These are phyloP conservation scores for Scaptomyza caliginosa DNA, from an alignment of 2,888 invertebrate species.

Conservation along the genomic window DNA sequence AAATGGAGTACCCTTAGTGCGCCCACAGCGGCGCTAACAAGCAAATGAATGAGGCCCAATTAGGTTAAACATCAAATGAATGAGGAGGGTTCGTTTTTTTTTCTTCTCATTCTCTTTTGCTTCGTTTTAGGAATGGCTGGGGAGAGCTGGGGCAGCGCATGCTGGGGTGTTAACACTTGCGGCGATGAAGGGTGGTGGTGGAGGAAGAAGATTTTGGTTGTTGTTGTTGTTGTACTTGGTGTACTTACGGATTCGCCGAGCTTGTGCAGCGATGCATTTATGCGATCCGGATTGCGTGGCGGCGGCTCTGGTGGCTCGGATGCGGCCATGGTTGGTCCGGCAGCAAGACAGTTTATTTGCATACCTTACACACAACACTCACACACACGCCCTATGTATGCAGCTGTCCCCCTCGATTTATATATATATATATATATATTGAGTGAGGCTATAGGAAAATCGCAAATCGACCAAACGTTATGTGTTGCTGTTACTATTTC, in stretches of 20 bases:
- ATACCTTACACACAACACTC: constrained; percentile 68
- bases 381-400: not conserved
- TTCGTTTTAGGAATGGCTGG: constrained; percentile 21
- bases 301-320: constrained; percentile 84
- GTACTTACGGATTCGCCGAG: constrained; percentile 84
- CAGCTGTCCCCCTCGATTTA: constrained; percentile 13
- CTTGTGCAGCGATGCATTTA: constrained; percentile 84
- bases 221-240: constrained; percentile 48
- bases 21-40: constrained; percentile 49
- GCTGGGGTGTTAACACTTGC: constrained; percentile 32
- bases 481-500: constrained; percentile 22
- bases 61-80: constrained; percentile 77
- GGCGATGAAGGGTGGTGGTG: constrained; percentile 10
- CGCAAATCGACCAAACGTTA: constrained; percentile 29
- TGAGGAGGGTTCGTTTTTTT: constrained; percentile 32
- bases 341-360: constrained; percentile 84
- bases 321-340: constrained; percentile 84
- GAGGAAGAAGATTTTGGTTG: not conserved
- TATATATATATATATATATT: not conserved
- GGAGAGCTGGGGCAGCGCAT: constrained; percentile 16
- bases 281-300: constrained; percentile 84
- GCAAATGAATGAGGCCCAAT: constrained; percentile 76
- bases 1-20: not conserved
- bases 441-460: constrained; percentile 14
- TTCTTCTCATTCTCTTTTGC: constrained; percentile 9